phyloP scores from a whole-genome alignment of 2,797 vertebrate species.

The Sebastes alutus region DNA sequence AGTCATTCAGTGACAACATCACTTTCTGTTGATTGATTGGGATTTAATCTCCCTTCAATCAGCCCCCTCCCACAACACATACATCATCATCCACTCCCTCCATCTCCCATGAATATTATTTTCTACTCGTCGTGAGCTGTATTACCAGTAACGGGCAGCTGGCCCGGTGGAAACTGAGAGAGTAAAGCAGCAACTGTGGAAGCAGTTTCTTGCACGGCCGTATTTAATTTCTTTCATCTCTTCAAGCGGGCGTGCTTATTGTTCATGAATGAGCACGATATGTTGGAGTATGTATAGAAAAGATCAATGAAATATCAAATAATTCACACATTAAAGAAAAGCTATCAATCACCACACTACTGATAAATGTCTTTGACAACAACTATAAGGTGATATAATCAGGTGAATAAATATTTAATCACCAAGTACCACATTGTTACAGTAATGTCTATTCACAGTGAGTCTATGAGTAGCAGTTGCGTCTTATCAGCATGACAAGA shows the following conservation, averaged over 20 bases:
- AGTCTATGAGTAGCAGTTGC: conserved; percentile 35
- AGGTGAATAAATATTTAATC: conserved; percentile 40
- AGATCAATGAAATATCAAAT: neutral
- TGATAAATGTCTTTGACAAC: conserved; percentile 16
- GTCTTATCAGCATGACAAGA: conserved; percentile 59
- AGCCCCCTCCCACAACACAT: conserved; percentile 18
- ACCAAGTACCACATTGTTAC: neutral
- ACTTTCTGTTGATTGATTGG: conserved; percentile 48
- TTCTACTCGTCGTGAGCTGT: neutral
- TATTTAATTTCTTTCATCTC: neutral
- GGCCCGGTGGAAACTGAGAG: conserved; percentile 17
- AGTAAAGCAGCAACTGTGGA: neutral
- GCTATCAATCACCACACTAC: neutral
- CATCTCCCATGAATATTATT: conserved; percentile 39
- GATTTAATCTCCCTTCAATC: conserved; percentile 39
- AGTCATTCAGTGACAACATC: conserved; percentile 12
- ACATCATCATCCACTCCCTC: conserved; percentile 36
- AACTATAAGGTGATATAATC: conserved; percentile 5
- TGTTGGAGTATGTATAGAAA: neutral
- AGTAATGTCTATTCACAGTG: conserved; percentile 23
- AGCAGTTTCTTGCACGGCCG: neutral
- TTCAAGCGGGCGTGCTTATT: neutral
- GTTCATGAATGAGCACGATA: neutral
- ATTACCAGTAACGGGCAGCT: conserved; percentile 12
- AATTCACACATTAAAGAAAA: neutral